Percentiles rank a stretch among this genome's conserved stretches.
Conservation (phyloP, 2,888 invertebrate species). For the Leptopilina myrica region DNA sequence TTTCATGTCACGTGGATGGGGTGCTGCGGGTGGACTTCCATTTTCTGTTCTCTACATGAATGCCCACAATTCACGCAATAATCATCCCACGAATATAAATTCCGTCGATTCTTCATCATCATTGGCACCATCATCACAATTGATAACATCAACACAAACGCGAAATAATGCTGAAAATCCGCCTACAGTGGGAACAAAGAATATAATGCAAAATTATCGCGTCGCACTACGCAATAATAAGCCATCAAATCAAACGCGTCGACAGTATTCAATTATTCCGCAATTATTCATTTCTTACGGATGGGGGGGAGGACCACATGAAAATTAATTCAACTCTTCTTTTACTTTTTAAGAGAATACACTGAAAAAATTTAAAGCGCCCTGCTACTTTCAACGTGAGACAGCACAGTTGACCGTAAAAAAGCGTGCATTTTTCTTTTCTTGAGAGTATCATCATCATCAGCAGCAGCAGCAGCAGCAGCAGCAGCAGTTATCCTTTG, state of each 20-base stretch:
- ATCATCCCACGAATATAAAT: slow-evolving; percentile 47
- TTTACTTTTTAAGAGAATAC: not conserved
- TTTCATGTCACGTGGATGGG: slow-evolving; percentile 78
- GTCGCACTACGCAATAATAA: slow-evolving; percentile 64
- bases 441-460: not conserved
- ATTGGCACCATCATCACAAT: too few species aligned
- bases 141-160: slow-evolving; percentile 28
- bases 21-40: slow-evolving; percentile 78
- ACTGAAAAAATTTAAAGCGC: too few species aligned
- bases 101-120: not conserved
- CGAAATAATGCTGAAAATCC: slow-evolving; percentile 32
- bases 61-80: slow-evolving; percentile 53
- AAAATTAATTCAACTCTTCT: slow-evolving; percentile 66
- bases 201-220: slow-evolving; percentile 58
- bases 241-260: slow-evolving; percentile 59
- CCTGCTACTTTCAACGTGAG: too few species aligned
- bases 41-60: slow-evolving; percentile 78
- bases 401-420: too few species aligned
- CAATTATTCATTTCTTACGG: slow-evolving; percentile 79
- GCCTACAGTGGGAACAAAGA: slow-evolving; percentile 42
- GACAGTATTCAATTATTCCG: slow-evolving; percentile 77
- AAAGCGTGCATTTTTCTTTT: not conserved
- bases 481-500: too few species aligned
- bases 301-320: slow-evolving; percentile 79
- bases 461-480: too few species aligned